Conservation (phyloP, 2,113 vertebrate species). For the Irena cyanogastra region DNA sequence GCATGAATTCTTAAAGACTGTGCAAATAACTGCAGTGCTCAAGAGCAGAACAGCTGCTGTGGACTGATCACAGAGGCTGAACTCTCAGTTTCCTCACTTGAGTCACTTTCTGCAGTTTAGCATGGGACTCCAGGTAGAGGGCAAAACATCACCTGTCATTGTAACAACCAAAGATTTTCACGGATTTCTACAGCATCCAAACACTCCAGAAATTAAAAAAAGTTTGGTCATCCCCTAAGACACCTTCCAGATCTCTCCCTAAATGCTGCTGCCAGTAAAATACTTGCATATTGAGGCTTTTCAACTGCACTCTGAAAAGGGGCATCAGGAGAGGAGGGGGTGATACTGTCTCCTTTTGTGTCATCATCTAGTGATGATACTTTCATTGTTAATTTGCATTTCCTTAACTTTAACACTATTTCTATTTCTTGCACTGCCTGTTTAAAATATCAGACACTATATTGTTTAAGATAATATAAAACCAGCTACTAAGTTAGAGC, state of each 20-base stretch:
- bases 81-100: neutral
- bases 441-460: neutral
- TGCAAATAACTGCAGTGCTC: neutral
- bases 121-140: neutral
- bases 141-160: neutral
- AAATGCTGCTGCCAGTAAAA: neutral
- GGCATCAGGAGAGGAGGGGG: rapidly evolving
- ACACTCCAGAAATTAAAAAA: neutral
- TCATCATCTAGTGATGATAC: neutral
- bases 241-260: neutral
- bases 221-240: neutral
- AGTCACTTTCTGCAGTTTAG: neutral
- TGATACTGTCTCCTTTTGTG: neutral
- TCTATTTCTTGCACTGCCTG: neutral
- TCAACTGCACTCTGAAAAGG: neutral
- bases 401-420: neutral
- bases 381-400: neutral
- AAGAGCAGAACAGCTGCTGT: neutral
- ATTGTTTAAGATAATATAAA: neutral
- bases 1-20: neutral
- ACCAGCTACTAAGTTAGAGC: neutral
- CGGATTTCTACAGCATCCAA: neutral
- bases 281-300: neutral
- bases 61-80: neutral
- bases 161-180: neutral